Evolutionary conservation across 2,888 invertebrate genomes (phyloP), one percentile per base, ranked within the genome.

Genomic region (Shargacucullia verbasci): DNA sequence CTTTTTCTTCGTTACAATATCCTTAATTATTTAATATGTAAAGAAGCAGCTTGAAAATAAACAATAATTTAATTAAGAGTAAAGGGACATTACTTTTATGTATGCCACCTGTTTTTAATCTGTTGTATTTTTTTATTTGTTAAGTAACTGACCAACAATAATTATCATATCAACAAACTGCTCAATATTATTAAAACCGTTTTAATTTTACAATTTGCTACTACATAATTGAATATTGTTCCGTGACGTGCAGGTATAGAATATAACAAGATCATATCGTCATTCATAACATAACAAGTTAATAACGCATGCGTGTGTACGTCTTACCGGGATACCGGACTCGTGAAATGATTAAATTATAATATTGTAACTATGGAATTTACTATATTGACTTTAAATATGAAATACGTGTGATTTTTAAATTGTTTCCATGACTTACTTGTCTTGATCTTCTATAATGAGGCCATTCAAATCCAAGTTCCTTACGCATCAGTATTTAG

Each of bases 401-500:
- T 58, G 46, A 71, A 55, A 59, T 53, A 56, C 15, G 44, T 59
- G 64, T 67, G 53, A 62, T 64, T 67, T 54, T 56, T 29, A 68
- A 63, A 60, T 44, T 67, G 56, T 74, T 76, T 64, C 62, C 71
- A 73, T 68, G 53, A 65, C 57, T 47, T 57, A 66, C 59, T 74
- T 68, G 60, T 65, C 59, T 74, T 68, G 60, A 64, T 65, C 64
- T 72, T 75, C 63, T 69, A 71, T 39, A 43, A 73, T 50, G 76
- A 82, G 78, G 79, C 81, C 82, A 80, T 84, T 75, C 56, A 70
- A 73, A 78, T 77, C 60, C 79, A 82, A 86, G 87, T 88, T 88
- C 87, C 87, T 88, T 83, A 80, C 72, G 67, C 71, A 79, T 78
- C 87, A 88, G 87, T 88, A 88, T 88, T 88, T 80, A 78, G 73